Base-by-base conservation (phyloP, 2,797 vertebrate genomes). In the Lates japonicus region DNA sequence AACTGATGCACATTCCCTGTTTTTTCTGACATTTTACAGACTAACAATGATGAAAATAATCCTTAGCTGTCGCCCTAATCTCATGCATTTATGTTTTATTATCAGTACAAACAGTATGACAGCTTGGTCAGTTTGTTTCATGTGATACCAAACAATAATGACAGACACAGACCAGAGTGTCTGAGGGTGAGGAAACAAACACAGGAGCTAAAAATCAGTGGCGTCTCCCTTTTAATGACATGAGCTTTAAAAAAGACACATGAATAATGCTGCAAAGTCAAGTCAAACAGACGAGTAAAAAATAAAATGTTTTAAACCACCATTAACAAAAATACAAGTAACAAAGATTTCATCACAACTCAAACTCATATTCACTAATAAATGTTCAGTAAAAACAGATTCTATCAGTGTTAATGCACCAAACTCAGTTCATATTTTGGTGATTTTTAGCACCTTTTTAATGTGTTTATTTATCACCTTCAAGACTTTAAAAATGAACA, bases 161-260 rank as follows among this genome's bases (percentile, higher is more conserved):
- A 29, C 25, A 29, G 25, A 29, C 25, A 29, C 25, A 29, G 25
- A 29, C 2, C 39, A 39, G 35, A 35, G 41, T 14, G 41, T n/a
- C 48, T n/a, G 7, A 49, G 46, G 46, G 16, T 7, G 17, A 20
- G 6, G 17, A 29, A 57, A 62, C 55, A 16, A 35, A 41, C 25
- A 31, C 19, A 25, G 35, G 6, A 29, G 8, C 5, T 55, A 9
- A 16, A 14, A 31, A 14, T 63, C 0, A 64, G 80, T 66, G 74
- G 48, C 2, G 6, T 81, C 70, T 64, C 61, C 71, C 63, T 83
- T 83, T 88, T 83, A 87, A 85, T 85, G 25, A 48, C 2, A 29
- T 58, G 9, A 72, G 11, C 2, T 39, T n/a, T 7, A 58, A 42
- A 52, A 10, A 7, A 22, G 29, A 44, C 0, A 7, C 52, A 29